These are phyloP conservation scores for Rugalucina vietnamica DNA, from an alignment of 2,888 invertebrate species.

Conservation along the genomic window DNA sequence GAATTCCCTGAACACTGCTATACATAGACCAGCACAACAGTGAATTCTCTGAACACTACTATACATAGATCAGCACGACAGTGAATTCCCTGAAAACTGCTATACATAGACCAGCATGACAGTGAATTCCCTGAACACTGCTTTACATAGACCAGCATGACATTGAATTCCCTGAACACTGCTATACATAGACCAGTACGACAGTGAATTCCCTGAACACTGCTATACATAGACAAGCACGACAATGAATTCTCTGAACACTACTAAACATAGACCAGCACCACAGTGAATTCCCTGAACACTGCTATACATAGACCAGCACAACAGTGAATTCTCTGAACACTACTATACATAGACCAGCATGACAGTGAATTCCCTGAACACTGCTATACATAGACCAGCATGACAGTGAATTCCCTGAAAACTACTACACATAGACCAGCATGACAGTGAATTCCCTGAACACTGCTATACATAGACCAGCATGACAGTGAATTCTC, in stretches of 20 bases:
- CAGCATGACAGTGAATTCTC: not conserved
- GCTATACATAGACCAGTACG: not conserved
- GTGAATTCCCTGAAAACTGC: no score
- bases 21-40: no score
- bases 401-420: no score
- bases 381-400: not conserved
- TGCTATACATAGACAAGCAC: not conserved
- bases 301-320: not conserved
- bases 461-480: not conserved
- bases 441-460: not conserved
- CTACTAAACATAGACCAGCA: not conserved
- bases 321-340: not conserved
- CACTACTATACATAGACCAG: not conserved
- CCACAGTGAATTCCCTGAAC: no score
- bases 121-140: no score
- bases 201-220: not conserved
- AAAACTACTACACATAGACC: not conserved
- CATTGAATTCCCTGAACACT: no score
- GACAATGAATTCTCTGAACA: not conserved
- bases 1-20: no score
- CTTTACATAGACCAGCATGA: no score
- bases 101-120: no score
- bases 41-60: no score
- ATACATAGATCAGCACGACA: no score
- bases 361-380: no score